Base-by-base conservation (phyloP, 2,113 vertebrate species). In the Ivindomyrus marchei region DNA sequence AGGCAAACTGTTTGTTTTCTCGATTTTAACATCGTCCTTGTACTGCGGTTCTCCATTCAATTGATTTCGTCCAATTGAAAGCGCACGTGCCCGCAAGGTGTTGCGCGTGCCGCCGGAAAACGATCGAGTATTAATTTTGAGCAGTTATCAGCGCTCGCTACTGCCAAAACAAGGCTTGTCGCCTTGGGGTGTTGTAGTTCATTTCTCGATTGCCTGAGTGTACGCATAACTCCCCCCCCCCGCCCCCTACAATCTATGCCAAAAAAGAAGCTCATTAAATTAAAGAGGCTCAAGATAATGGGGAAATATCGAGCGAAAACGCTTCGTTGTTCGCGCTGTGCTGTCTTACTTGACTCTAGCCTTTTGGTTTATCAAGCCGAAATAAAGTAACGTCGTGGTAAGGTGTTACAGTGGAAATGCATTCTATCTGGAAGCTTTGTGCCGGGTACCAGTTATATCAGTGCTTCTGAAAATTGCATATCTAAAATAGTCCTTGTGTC, bases 231-330 rank as follows among this genome's bases (percentile, higher is more conserved):
- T 0, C 46, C 9, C 47, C 13, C 31, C 46, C 47, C 31, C 47
- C 46, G 24, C 24, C 85, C n/a, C 15, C 85, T 31, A 87, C 24
- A 52, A 53, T 52, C 24, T 31, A 53, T 19, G 49, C 49, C 46
- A 87, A 87, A 87, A 47, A 53, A 46, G 49, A 36, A 31, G 85
- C 85, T 87, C 85, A 53, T 87, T 87, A 31, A 53, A 53, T 87
- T 53, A 87, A 45, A 85, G 83, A 47, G 83, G 83, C 83, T 85
- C 45, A 46, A 47, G 83, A 85, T 85, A 85, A 85, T 80, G 36
- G 42, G 83, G n/a, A 45, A 24, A 85, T 45, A 85, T n/a, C 42
- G 83, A 85, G 83, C 83, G 83, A 85, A 47, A 45, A 47, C 83
- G 45, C 46, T 24, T 47, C 83, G 45, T 83, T 83, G 77, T 85